Evolutionary conservation across 1,140 invertebrate genomes (phyloP).

Genomic region (Papilio helenus): DNA sequence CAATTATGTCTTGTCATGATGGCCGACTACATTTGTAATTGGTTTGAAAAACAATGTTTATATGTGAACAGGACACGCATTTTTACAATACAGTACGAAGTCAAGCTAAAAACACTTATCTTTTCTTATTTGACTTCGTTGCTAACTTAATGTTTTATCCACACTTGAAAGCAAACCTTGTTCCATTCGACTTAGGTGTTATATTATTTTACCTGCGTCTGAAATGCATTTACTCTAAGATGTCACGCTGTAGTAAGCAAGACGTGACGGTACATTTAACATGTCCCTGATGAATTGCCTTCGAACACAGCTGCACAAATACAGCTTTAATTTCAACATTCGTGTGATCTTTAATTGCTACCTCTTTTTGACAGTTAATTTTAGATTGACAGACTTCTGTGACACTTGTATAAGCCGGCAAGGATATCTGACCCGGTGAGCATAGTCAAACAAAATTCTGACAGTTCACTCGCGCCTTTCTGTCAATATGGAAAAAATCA

Average conservation of each 20-base stretch:
- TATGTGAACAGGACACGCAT: neutral
- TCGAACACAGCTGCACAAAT: neutral
- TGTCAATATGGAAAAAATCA: too few species aligned
- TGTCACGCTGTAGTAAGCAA: neutral
- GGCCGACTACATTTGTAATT: neutral
- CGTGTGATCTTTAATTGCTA: too few species aligned
- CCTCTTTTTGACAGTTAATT: too few species aligned
- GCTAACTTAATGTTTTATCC: neutral
- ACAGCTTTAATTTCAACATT: neutral
- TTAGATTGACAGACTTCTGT: too few species aligned
- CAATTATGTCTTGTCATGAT: neutral
- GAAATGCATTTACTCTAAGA: slow-evolving; percentile 9
- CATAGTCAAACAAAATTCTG: too few species aligned
- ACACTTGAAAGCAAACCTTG: neutral
- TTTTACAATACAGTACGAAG: neutral
- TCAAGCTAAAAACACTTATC: neutral
- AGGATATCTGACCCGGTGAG: too few species aligned
- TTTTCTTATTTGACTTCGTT: slow-evolving; percentile 1
- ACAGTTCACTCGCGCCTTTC: too few species aligned
- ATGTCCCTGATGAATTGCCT: slow-evolving; percentile 9
- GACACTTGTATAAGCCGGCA: too few species aligned
- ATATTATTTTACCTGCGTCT: neutral
- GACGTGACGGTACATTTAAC: slow-evolving; percentile 7
- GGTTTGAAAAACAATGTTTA: neutral
- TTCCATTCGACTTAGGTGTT: neutral